Base-by-base conservation (phyloP, 2,888 invertebrate species). In the Tinea trinotella region DNA sequence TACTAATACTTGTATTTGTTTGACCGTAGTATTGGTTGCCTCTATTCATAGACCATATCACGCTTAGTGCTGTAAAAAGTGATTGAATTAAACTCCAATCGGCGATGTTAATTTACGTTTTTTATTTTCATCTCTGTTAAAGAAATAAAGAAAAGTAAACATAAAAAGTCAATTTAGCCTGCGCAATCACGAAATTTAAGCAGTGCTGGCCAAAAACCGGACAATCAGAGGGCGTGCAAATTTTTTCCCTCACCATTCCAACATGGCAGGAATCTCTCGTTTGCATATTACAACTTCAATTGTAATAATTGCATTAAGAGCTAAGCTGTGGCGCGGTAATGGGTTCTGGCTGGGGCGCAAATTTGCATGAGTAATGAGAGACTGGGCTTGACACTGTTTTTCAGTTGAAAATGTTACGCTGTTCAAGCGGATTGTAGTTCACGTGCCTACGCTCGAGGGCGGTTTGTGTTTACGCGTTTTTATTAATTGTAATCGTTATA, bases 341-440 rank as follows among this genome's bases (percentile, higher is more conserved):
- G 50, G 50, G 24, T 50, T 57, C 58, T 58, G 62, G 56, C 59
- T 57, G 57, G 57, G 57, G 53, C 58, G 57, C 58, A 60, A 64
- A 77, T 77, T 76, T 76, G 70, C 77, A 76, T 77, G 62, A 58
- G 68, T 75, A 74, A 76, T 76, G 71, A 76, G 71, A 64, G 62
- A 59, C 56, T 58, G 55, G 52, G 60, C 60, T 56, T 59, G 59
- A 59, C 63, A 64, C 67, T 69, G 74, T 71, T 74, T 73, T 71
- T 71, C 67, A 60, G 50, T 15, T 22, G 50, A 50, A 50, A 50
- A 22, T 24, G 50, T 24, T 50, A 50, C 50, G 22, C 22, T 3
- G 50, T 12, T 50, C 50, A 50, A 20, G 22, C 22, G 49, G 35
- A 4, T 35, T 35, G 35, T 12, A 35, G 22, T 22, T 30, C n/a